A percentile compares a stretch with the other conserved stretches of the same genome.
phyloP scores from a whole-genome alignment of 2,888 invertebrate species.

The Tetragonisca angustula region DNA sequence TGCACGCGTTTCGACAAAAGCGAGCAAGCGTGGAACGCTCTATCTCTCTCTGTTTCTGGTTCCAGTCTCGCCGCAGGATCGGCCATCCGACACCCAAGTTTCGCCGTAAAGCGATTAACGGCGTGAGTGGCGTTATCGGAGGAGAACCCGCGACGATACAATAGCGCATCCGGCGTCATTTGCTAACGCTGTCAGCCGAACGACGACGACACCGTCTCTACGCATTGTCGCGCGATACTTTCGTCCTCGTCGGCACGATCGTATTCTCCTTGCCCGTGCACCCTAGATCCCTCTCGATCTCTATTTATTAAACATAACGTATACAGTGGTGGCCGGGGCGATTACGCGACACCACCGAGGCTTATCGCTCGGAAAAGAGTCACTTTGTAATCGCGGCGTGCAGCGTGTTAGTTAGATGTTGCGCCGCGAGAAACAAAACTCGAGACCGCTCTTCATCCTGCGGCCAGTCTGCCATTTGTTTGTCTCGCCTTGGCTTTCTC shows the following conservation, averaged over 20 bases:
- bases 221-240: slow-evolving; percentile 65
- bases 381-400: slow-evolving; percentile 54
- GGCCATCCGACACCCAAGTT: slow-evolving; percentile 67
- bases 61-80: slow-evolving; percentile 15
- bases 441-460: slow-evolving; percentile 22
- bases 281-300: slow-evolving; percentile 11
- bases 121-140: slow-evolving; percentile 65
- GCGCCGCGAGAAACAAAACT: slow-evolving; percentile 49
- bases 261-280: slow-evolving; percentile 46
- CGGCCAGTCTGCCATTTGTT: not conserved
- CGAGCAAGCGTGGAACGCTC: slow-evolving; percentile 7
- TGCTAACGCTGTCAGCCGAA: slow-evolving; percentile 62
- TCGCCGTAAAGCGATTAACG: slow-evolving; percentile 71
- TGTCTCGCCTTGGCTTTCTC: not conserved
- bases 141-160: slow-evolving; percentile 65
- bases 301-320: slow-evolving; percentile 49
- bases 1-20: slow-evolving; percentile 64
- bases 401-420: slow-evolving; percentile 55
- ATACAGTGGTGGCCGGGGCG: not conserved
- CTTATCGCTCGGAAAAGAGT: slow-evolving; percentile 53
- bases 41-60: not conserved
- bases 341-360: slow-evolving; percentile 39
- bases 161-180: slow-evolving; percentile 68
- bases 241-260: slow-evolving; percentile 68
- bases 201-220: slow-evolving; percentile 41